phyloP scores from a whole-genome alignment of 2,113 vertebrate species.

The Circaetus gallicus region DNA sequence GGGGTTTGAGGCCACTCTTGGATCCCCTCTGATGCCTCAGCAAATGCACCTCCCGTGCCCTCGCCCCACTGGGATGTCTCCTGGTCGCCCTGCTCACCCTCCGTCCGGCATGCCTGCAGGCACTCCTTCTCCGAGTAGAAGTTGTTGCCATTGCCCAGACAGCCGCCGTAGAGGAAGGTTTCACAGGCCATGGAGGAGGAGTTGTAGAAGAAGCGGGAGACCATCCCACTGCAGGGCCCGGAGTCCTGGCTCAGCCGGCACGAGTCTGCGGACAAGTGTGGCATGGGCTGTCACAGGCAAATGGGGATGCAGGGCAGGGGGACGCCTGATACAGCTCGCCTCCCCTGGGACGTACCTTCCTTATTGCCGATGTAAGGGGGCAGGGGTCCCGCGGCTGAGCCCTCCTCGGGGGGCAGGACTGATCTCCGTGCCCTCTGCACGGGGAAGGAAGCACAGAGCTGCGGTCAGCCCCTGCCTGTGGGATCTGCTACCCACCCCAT shows the following conservation, averaged over 20 bases:
- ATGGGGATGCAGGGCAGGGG: fast-evolving
- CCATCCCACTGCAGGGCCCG: conserved; percentile 86
- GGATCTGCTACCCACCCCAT: background rate
- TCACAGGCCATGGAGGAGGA: conserved; percentile 85
- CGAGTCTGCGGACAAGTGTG: conserved; percentile 51
- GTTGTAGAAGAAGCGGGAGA: conserved; percentile 83
- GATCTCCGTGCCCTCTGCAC: conserved; percentile 73
- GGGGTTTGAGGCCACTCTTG: background rate
- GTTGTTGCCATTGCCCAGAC: conserved; percentile 90
- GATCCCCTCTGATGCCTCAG: background rate
- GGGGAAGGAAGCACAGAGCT: background rate
- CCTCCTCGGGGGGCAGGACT: conserved; percentile 66
- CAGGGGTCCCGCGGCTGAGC: conserved; percentile 57
- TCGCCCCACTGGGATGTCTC: fast-evolving
- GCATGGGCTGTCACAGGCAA: fast-evolving
- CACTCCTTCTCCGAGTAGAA: conserved; percentile 84
- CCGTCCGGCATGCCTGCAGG: conserved; percentile 89
- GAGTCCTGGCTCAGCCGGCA: conserved; percentile 72
- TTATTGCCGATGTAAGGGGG: conserved; percentile 17
- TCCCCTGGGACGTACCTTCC: conserved; percentile 60
- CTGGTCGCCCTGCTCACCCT: conserved; percentile 71
- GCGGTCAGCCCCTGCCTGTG: background rate
- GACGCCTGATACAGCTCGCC: fast-evolving
- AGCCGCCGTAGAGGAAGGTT: conserved; percentile 86
- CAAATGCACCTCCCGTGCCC: background rate